These are phyloP conservation scores for Leptura quadrifasciata DNA, from an alignment of 2,888 invertebrate species.

Conservation along the genomic window DNA sequence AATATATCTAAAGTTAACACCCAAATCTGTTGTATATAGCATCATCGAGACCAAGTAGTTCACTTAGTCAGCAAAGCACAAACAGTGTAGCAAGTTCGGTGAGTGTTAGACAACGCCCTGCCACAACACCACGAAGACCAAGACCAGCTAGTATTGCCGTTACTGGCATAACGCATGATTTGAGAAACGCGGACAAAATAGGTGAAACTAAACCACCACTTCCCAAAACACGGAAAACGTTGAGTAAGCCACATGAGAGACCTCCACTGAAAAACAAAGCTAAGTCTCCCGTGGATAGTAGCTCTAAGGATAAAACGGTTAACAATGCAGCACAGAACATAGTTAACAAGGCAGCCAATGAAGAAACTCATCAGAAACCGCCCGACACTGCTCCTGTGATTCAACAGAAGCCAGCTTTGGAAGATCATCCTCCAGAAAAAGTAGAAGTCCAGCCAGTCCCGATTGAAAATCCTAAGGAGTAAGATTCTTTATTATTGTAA, in stretches of 20 bases:
- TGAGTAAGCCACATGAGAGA: conserved; percentile 63
- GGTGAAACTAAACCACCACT: conserved; percentile 75
- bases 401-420: conserved; percentile 46
- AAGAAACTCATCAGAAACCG: conserved; percentile 53
- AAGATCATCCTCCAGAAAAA: conserved; percentile 42
- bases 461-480: conserved; percentile 48
- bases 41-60: conserved; percentile 90
- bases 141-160: conserved; percentile 90
- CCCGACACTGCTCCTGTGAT: conserved; percentile 53
- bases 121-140: conserved; percentile 81
- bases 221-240: conserved; percentile 72
- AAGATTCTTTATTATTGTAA: conserved; percentile 42
- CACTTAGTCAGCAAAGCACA: conserved; percentile 85
- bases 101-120: conserved; percentile 78
- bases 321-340: conserved; percentile 26
- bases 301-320: conserved; percentile 53
- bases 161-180: conserved; percentile 82
- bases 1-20: neutral
- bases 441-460: conserved; percentile 20
- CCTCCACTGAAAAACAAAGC: conserved; percentile 44
- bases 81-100: conserved; percentile 77
- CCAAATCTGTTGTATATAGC: conserved; percentile 69
- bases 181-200: conserved; percentile 63
- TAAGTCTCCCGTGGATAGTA: conserved; percentile 60
- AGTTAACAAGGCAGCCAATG: conserved; percentile 38